Evolutionary conservation across 2,113 vertebrate genomes (phyloP).

Genomic region (Gallinago jamesoni): DNA sequence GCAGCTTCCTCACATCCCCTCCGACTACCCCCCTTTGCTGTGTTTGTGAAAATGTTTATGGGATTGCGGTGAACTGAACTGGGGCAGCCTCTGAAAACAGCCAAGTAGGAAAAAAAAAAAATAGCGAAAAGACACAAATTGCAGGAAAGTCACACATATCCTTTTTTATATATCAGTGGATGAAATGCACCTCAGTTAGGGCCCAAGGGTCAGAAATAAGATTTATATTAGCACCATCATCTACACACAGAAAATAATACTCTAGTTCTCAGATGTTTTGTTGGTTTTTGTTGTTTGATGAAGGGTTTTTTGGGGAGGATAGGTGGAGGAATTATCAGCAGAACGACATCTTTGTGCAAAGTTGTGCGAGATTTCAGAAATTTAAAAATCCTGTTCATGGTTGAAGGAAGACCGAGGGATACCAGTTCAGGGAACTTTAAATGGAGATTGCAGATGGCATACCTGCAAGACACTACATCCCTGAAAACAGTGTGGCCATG

Average conservation of each 20-base stretch:
- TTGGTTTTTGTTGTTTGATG: background rate
- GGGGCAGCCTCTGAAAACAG: background rate
- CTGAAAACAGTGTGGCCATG: background rate
- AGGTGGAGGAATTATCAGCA: background rate
- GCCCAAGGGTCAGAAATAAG: background rate
- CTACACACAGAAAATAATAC: background rate
- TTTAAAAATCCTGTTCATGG: background rate
- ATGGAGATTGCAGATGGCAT: background rate
- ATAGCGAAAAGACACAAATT: background rate
- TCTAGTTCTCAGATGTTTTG: background rate
- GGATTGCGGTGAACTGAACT: background rate
- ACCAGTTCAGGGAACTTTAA: background rate
- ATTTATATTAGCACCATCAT: background rate
- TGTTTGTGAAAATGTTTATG: background rate
- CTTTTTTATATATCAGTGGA: background rate
- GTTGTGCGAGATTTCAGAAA: background rate
- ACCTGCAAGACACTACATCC: background rate
- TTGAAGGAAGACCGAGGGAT: background rate
- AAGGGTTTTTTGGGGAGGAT: accelerated
- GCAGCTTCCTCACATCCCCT: background rate
- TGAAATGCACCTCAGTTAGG: background rate
- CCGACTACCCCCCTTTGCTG: background rate
- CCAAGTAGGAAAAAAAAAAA: background rate
- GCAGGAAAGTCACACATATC: background rate
- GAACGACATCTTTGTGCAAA: background rate